Base-by-base conservation (phyloP, 2,888 invertebrate species). In the Lissonota sp. region DNA sequence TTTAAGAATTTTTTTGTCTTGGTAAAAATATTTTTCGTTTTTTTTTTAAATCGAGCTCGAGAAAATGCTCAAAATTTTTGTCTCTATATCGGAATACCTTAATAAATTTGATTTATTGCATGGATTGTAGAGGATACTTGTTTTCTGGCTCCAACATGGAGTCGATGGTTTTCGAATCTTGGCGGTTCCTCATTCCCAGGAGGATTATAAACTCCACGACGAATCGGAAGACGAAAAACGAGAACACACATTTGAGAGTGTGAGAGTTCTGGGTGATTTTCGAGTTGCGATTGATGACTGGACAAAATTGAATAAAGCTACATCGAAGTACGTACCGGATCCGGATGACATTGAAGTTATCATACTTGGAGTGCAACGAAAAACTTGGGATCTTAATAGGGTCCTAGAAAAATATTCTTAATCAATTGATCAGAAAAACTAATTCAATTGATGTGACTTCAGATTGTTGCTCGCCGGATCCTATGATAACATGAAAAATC, bases 391-490 rank as follows among this genome's bases (percentile, higher is more conserved):
- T 3, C 26, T 26, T 26, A 26, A 26, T 3, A 26, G 26, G 26
- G 26, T 26, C 3, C 26, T 2, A 26, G 26, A 26, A 26, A 26
- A 26, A 26, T 26, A 26, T 26, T 26, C 3, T 26, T 26, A 26
- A 26, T 26, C 26, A 3, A 26, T 26, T 26, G 26, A 26, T 26
- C 26, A 3, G 26, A 1, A 26, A 26, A 26, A 26, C 26, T 26
- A 3, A 26, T 26, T 3, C 26, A 26, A 14, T 64, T 6, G 5
- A 57, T 62, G 39, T 37, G 16, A 73, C 81, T 74, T 1, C 70
- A 92, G 91, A 80, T 85, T 91, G 44, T 79, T 92, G 62, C 84
- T 92, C 16, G 86, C 87, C 4, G 91, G 90, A 79, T 84, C 88
- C 42, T 84, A 88, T 39, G 88, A 88, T 42, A 73, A 85, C 7